Conservation (phyloP, 1,140 invertebrate genomes). For the Drosophila ananassae region DNA sequence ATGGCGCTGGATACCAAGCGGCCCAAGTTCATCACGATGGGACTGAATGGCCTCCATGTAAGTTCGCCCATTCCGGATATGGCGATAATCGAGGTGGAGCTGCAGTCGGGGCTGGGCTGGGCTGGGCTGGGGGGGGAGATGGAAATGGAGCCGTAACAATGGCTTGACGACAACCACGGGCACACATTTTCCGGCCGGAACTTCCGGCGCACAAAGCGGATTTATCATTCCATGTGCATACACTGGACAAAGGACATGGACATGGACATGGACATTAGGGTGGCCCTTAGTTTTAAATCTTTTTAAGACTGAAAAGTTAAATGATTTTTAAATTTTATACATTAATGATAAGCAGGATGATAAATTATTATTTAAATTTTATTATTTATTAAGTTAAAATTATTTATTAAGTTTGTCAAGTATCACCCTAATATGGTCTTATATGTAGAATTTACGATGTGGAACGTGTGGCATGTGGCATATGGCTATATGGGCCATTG, state of each 20-base stretch:
- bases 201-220: constrained; percentile 41
- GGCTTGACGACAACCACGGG: constrained; percentile 21
- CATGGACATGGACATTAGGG: neutral
- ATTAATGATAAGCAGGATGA: too few species aligned
- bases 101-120: neutral
- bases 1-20: constrained; percentile 94
- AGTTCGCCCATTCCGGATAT: constrained; percentile 74
- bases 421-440: neutral
- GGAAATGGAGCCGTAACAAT: constrained; percentile 10
- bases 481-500: constrained; percentile 12
- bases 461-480: constrained; percentile 2
- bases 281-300: neutral
- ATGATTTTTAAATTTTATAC: neutral
- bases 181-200: constrained; percentile 46
- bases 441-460: neutral
- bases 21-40: constrained; percentile 92
- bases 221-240: constrained; percentile 37
- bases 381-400: neutral
- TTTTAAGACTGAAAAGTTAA: too few species aligned
- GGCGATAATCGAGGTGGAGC: constrained; percentile 30
- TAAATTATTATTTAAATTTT: too few species aligned
- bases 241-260: constrained; percentile 4
- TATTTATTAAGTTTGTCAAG: neutral
- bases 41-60: constrained; percentile 93
- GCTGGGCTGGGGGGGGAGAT: neutral